phyloP scores from a whole-genome alignment of 2,888 invertebrate species.

The Anarsia innoxiella region DNA sequence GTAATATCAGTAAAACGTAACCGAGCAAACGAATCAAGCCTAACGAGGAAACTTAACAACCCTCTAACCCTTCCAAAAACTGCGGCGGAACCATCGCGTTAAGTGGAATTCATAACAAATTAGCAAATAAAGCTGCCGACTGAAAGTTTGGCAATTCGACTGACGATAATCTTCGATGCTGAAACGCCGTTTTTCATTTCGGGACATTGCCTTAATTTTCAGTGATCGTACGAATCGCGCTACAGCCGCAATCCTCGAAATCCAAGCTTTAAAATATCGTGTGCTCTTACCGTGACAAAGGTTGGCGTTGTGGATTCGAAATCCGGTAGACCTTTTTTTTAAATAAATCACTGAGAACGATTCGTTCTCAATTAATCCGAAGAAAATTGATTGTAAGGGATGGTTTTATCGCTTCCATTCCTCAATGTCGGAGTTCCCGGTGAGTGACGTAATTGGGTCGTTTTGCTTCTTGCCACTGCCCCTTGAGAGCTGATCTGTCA shows the following conservation, averaged over 20 bases:
- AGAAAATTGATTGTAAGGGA: constrained; percentile 27
- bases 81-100: constrained; percentile 15
- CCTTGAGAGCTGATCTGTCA: not conserved
- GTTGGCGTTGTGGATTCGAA: constrained; percentile 3
- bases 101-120: constrained; percentile 32
- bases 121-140: constrained; percentile 27
- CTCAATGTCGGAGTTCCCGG: constrained; percentile 23
- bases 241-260: constrained; percentile 2
- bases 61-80: constrained; percentile 22
- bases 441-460: constrained; percentile 22
- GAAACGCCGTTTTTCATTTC: constrained; percentile 23
- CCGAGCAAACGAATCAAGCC: constrained; percentile 22
- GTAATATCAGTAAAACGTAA: constrained; percentile 17
- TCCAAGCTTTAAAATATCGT: constrained; percentile 6
- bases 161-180: constrained; percentile 28
- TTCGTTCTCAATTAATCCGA: constrained; percentile 27
- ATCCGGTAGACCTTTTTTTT: constrained; percentile 12
- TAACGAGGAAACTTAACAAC: constrained; percentile 31
- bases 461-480: constrained; percentile 9
- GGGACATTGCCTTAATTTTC: constrained; percentile 22
- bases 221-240: constrained; percentile 12
- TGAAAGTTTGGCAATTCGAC: constrained; percentile 27
- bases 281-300: constrained; percentile 2
- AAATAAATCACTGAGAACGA: constrained; percentile 24
- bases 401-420: constrained; percentile 24